These are phyloP conservation scores for Brachystomella parvula DNA, from an alignment of 1,140 invertebrate species.

Conservation along the genomic window DNA sequence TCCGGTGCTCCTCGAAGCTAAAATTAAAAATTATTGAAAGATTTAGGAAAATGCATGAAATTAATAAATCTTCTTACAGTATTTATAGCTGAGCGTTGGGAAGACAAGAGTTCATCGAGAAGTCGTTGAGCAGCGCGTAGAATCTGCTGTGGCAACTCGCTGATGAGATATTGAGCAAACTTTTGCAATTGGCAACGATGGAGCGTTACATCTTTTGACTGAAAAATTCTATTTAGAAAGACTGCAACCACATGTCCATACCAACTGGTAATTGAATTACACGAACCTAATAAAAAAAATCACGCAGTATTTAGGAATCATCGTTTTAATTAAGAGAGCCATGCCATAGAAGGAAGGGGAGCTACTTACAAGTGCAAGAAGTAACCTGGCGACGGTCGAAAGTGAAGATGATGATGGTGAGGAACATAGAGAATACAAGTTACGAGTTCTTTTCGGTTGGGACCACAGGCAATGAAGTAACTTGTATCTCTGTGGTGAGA, in stretches of 20 bases:
- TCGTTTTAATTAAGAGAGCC: too few species aligned
- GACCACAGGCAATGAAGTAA: too few species aligned
- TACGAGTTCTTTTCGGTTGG: too few species aligned
- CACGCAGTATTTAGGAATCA: too few species aligned
- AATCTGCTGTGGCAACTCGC: conserved; percentile 93
- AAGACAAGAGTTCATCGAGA: conserved; percentile 83
- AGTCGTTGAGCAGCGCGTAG: conserved; percentile 92
- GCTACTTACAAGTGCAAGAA: conserved; percentile 96
- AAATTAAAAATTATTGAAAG: conserved; percentile 9
- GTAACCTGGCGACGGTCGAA: conserved; percentile 93
- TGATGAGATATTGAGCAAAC: conserved; percentile 99
- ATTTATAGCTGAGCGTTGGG: conserved; percentile 88
- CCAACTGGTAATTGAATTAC: conserved; percentile 87
- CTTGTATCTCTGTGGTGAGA: too few species aligned
- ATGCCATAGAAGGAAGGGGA: too few species aligned
- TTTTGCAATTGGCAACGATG: conserved; percentile 79
- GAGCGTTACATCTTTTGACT: conserved; percentile 82
- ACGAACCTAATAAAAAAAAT: too few species aligned
- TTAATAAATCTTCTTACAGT: conserved; percentile 63
- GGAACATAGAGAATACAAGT: too few species aligned
- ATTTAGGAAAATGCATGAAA: background rate
- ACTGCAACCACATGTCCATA: conserved; percentile 98
- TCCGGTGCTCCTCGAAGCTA: conserved; percentile 68
- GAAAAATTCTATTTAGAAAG: conserved; percentile 92
- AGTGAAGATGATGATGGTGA: too few species aligned